Evolutionary conservation across 2,113 vertebrate genomes (phyloP).

Genomic region (Hyaena hyaena): DNA sequence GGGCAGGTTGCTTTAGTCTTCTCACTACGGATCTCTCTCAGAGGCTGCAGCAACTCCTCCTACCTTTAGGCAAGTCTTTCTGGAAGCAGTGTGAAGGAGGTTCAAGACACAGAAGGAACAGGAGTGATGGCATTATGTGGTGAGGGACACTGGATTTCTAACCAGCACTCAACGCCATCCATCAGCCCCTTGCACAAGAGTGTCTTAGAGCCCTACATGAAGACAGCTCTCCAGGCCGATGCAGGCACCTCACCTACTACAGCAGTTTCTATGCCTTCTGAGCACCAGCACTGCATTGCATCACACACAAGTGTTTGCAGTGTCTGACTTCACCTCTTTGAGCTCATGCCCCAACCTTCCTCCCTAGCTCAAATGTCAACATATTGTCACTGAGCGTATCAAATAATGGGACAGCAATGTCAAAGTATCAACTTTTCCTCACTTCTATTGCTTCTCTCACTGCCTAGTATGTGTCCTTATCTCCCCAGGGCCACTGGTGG

Average conservation of each 20-base stretch:
- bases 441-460: background rate
- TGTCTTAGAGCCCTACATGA: background rate
- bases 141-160: background rate
- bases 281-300: background rate
- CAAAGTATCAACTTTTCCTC: background rate
- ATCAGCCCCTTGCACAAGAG: background rate
- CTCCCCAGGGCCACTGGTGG: background rate
- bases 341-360: background rate
- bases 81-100: background rate
- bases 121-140: background rate
- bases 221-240: background rate
- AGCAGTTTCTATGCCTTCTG: too few species aligned
- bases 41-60: too few species aligned
- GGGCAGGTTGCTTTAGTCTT: too few species aligned
- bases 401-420: background rate
- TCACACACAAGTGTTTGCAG: background rate
- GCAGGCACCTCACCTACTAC: rapidly evolving
- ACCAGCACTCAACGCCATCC: background rate
- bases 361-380: background rate
- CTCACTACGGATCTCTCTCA: background rate
- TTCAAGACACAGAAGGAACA: background rate
- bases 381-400: background rate
- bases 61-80: background rate
- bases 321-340: background rate
- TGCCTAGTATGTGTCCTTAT: background rate